A percentile compares a stretch with the other conserved stretches of the same genome.
Evolutionary conservation across 2,113 vertebrate species (phyloP).

Genomic region (Chloropsis cyanopogon): DNA sequence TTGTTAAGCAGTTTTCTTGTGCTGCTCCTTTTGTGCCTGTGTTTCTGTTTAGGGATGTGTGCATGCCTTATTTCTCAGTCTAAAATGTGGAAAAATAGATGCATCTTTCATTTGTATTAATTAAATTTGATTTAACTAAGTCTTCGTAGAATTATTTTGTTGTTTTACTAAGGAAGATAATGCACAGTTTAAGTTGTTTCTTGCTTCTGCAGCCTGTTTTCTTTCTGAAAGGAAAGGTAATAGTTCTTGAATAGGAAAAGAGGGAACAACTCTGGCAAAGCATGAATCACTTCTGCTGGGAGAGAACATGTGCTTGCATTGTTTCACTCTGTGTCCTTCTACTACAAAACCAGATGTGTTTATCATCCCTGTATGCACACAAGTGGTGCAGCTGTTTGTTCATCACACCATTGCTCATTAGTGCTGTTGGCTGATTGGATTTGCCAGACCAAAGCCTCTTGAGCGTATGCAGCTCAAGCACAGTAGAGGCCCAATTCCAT

Average conservation of each 20-base stretch:
- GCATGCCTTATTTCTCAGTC: rapidly evolving
- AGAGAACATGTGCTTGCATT: neutral
- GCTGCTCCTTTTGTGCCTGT: neutral
- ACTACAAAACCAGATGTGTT: constrained; percentile 27
- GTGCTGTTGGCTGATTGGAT: neutral
- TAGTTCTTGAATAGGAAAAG: neutral
- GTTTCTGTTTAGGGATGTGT: neutral
- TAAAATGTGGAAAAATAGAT: neutral
- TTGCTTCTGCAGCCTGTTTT: neutral
- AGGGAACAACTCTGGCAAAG: neutral
- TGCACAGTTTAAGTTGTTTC: neutral
- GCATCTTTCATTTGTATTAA: neutral
- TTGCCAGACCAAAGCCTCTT: neutral
- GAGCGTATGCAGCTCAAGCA: neutral
- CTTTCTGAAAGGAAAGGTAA: neutral
- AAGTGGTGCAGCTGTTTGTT: neutral
- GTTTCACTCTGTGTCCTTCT: constrained; percentile 14
- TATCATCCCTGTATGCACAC: neutral
- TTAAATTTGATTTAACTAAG: neutral
- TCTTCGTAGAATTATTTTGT: neutral
- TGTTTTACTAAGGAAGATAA: neutral
- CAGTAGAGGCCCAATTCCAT: neutral
- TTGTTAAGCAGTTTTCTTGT: neutral
- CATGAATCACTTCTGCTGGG: neutral
- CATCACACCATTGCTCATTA: neutral